A percentile compares a stretch with the other conserved stretches of the same genome.
Conservation (phyloP, 2,888 invertebrate species). For the Altica lythri region DNA sequence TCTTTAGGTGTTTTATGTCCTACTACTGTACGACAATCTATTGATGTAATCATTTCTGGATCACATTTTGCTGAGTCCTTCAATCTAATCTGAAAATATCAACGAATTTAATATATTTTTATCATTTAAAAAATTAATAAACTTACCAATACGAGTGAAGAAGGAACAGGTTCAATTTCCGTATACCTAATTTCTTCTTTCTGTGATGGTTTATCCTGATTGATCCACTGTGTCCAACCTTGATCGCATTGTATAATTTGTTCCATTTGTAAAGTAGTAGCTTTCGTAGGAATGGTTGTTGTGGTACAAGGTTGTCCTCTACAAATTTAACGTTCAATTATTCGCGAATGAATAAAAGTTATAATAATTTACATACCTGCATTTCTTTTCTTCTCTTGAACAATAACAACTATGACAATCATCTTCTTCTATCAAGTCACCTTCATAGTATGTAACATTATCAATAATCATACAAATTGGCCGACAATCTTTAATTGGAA, state of each 20-base stretch:
- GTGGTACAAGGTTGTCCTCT: constrained; percentile 69
- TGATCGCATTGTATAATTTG: constrained; percentile 60
- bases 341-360: background rate
- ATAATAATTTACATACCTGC: constrained; percentile 54
- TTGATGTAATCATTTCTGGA: constrained; percentile 67
- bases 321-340: too few species aligned
- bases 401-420: constrained; percentile 82
- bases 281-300: constrained; percentile 27
- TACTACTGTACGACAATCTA: constrained; percentile 75
- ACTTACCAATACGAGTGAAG: constrained; percentile 61
- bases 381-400: constrained; percentile 69
- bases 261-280: constrained; percentile 41
- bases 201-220: constrained; percentile 59
- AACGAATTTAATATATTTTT: constrained; percentile 7
- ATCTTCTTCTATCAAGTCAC: constrained; percentile 76
- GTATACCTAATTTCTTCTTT: constrained; percentile 48
- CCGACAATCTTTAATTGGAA: constrained; percentile 72
- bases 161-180: constrained; percentile 67
- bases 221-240: constrained; percentile 85
- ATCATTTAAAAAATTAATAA: background rate
- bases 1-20: constrained; percentile 68
- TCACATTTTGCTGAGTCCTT: constrained; percentile 60
- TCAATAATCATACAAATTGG: constrained; percentile 67
- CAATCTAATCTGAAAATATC: constrained; percentile 52
- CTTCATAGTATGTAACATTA: constrained; percentile 70